A percentile compares a stretch with the other conserved stretches of the same genome.
Conservation (phyloP, 2,888 invertebrate genomes). For the Chrysopilus asiliformis region DNA sequence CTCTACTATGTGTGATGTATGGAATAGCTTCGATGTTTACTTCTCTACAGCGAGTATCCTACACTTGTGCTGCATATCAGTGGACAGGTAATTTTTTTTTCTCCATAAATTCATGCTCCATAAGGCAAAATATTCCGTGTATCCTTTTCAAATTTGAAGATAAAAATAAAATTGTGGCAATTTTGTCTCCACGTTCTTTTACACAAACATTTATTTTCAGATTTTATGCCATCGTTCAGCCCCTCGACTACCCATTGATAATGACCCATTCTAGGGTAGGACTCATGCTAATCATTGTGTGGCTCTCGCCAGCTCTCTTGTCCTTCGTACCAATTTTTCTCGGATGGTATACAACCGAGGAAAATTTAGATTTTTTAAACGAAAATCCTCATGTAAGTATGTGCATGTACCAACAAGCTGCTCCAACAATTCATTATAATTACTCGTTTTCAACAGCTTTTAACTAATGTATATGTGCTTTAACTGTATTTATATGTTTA, state of each 20-base stretch:
- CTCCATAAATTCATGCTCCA: no score
- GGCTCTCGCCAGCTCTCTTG: slow-evolving; percentile 82
- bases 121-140: no score
- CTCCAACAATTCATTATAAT: no score
- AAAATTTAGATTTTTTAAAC: slow-evolving; percentile 56
- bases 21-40: slow-evolving; percentile 88
- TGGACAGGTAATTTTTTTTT: slow-evolving; percentile 56
- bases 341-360: slow-evolving; percentile 85
- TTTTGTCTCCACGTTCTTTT: not conserved
- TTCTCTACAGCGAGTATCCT: slow-evolving; percentile 86
- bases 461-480: no score
- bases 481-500: no score
- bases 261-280: slow-evolving; percentile 74
- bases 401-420: no score
- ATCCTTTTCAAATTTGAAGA: no score
- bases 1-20: slow-evolving; percentile 82
- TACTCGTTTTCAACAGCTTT: no score
- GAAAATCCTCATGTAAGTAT: slow-evolving; percentile 48
- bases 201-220: slow-evolving; percentile 31
- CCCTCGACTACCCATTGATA: slow-evolving; percentile 79
- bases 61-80: slow-evolving; percentile 87
- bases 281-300: slow-evolving; percentile 73
- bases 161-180: no score
- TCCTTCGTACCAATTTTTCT: slow-evolving; percentile 91
- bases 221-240: slow-evolving; percentile 82